Base-by-base conservation (phyloP, 2,888 invertebrate species). In the Nyleta sp. region DNA sequence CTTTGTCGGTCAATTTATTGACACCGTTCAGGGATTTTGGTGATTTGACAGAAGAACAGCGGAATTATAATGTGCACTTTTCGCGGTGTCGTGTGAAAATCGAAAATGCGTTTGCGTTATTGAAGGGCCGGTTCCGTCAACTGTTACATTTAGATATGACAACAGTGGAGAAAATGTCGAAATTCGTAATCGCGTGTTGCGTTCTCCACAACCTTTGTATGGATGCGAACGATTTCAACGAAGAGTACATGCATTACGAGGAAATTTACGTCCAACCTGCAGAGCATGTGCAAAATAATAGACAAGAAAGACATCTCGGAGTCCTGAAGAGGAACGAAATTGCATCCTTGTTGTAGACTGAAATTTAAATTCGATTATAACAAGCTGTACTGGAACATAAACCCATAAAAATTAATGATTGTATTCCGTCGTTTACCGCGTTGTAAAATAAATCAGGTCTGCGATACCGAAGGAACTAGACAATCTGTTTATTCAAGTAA, bases 121-220 rank as follows among this genome's bases (percentile, higher is more conserved):
- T 53, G 15, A 55, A 55, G 40, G 17, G 17, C 5, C 55, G 55
- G 4, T 55, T 55, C 40, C 38, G 24, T 10, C 38, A 55, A 17
- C 13, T 55, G 7, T 55, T 55, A 15, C 40, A 55, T 24, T 24
- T 40, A n/a, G 55, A 55, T 1, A 55, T 55, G 55, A 24, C 13
- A 1, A 13, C 22, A 40, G 55, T 55, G 2, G 40, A 55, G 5
- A 55, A 55, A 40, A 55, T 55, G 59, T 10, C 31, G 20, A 60
- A 20, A 18, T 60, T 60, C 15, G 31, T 60, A 7, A 46, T 60
- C n/a, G 60, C 46, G 5, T 60, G 60, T 33, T 60, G 46, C 17
- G 60, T 60, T 33, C 7, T 60, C 2, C 60, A 46, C 17, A 60
- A 60, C 10, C 31, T 60, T 31, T 60, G 60, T 2, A 46, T 46